Evolutionary conservation across 2,113 vertebrate species (phyloP), one percentile per base, ranked within the genome.

Genomic region (Hyperopisus bebe): DNA sequence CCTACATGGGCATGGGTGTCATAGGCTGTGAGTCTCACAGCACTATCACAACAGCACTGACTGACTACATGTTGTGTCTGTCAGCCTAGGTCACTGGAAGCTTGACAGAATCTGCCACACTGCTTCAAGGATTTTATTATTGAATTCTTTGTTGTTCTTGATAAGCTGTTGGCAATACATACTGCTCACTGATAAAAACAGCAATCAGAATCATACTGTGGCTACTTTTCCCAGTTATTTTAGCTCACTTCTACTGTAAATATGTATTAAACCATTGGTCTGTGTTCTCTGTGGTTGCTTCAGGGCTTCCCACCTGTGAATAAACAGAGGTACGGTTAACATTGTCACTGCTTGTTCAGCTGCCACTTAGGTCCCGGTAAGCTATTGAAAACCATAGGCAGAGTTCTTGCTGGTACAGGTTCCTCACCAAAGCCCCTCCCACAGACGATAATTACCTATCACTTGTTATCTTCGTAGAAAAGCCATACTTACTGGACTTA

Each of bases 121-220:
- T 24, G 44, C 83, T 50, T 27, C 42, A 47, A 27, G 83, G n/a
- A 50, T 86, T 86, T 86, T 48, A 47, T 48, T 15, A 86, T 86
- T 86, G 47, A 86, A 86, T 86, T 19, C 44, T 86, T 50, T 86
- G 42, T 44, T 85, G 46, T 39, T 39, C n/a, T 53, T 53, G 85
- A 53, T 35, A 87, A 87, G 50, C 48, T 31, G 24, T 17, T 35
- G 13, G 85, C 6, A 55, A 55, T 53, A 62, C 50, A 62, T 58
- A 50, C 50, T 55, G 53, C 82, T 80, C 35, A 15, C 15, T 53
- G 51, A 39, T 89, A 62, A 89, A 84, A 89, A 58, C 51, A 84
- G 51, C 77, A 53, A 27, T 51, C 85, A 39, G 27, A 31, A 50
- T 86, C 31, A n/a, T 21, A 80, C 31, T n/a, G 19, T 44, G 21